Base-by-base conservation (phyloP, 2,113 vertebrate genomes). In the Tor tambroides region DNA sequence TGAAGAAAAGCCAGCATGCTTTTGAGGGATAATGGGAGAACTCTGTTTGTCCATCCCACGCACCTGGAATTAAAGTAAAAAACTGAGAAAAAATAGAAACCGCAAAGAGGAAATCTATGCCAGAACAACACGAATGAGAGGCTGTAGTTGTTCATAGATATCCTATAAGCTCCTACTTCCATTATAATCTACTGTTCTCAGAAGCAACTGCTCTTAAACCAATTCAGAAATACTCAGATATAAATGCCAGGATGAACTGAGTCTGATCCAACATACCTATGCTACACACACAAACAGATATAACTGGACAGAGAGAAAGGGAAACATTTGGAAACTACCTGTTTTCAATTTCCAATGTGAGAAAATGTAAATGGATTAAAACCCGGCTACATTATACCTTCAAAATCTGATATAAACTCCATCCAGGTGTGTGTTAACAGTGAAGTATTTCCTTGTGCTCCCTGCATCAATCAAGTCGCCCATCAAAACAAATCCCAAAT, bases 41-140 rank as follows among this genome's bases (percentile, higher is more conserved):
- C 46, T 78, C n/a, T 0, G 17, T 30, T 54, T 78, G 46, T 78
- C 76, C 46, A 78, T 30, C 46, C 76, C 46, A 78, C 46, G 17
- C 76, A 78, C 43, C 76, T 78, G 76, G 43, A 30, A 9, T 46
- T 77, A 17, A 51, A 77, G 72, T 46, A 46, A 75, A 75, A 76
- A 46, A 17, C 5, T 2, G n/a, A 76, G 72, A 76, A 76, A 75
- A 76, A 76, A 28, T 76, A 17, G 41, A 5, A 76, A n/a, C 12
- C 1, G n/a, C 41, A 76, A 76, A 28, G n/a, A 49, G n/a, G 14
- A 76, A 76, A 76, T 76, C 41, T 41, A 26, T 76, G 11, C 74
- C 74, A 78, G 15, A 78, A 26, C 17, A 54, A 54, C 46, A n/a
- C 1, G 12, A 21, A 78, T 54, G n/a, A 30, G 8, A 54, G 21